Evolutionary conservation across 2,113 vertebrate genomes (phyloP), one percentile per base, ranked within the genome.

Genomic region (Lathamus discolor): DNA sequence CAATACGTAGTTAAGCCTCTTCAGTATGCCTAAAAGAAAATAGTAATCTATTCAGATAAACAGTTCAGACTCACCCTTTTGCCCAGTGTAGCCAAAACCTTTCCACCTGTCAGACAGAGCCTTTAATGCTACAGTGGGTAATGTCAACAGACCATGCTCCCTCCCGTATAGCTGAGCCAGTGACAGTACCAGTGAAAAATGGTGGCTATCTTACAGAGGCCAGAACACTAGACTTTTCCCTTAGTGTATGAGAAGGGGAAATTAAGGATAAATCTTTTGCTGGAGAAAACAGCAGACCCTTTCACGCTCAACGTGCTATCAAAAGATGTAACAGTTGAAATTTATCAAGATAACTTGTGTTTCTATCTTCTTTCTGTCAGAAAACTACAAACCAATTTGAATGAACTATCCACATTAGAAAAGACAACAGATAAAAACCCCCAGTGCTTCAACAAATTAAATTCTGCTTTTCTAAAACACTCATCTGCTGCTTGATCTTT

Each of bases 71-170:
- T 54, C 33, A 23, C 15, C 22, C 5, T 68, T 85, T 81, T 15
- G 33, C 16, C 29, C 41, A 62, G 9, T 3, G 9, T 6, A 55
- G 43, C 61, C 23, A 81, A 67, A 87, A 51, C 29, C 12, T 24
- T 77, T 70, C 41, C 41, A 17, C 18, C 39, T 64, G 70, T 35
- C 52, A 48, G 46, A 29, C 2, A 41, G 55, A 76, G 35, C 18
- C 37, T 70, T 19, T 20, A 44, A 24, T 28, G n/a, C 41, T 14
- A 11, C 1, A 8, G 14, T 11, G 39, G 25, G 4, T 41, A 11
- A 2, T 8, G 15, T 16, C 27, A 57, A 14, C 33, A 6, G 0
- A 4, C 14, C 3, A 4, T 25, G 6, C 8, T 46, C 31, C 29
- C 43, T 39, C 39, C 37, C 25, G 18, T 4, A 7, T 5, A 54